Conservation (phyloP, 2,888 invertebrate species). For the Pollenia labialis region DNA sequence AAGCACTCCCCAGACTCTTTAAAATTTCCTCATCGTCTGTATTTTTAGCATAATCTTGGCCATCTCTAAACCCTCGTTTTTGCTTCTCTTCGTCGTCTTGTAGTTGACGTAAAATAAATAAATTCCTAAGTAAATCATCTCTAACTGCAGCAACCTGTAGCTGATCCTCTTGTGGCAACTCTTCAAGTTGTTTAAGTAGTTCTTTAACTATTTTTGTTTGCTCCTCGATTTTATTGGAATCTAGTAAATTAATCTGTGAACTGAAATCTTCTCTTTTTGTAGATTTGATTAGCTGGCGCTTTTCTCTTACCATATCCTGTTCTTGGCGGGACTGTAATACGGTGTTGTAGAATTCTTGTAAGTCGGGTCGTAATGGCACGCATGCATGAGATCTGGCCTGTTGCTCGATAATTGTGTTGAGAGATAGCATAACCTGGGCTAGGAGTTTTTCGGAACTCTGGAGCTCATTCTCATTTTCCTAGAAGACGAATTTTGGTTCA, state of each 20-base stretch:
- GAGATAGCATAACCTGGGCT: slow-evolving; percentile 78
- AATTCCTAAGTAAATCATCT: slow-evolving; percentile 78
- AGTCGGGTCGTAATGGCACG: slow-evolving; percentile 79
- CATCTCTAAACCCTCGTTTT: not conserved
- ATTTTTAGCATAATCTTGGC: slow-evolving; percentile 67
- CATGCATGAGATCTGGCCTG: slow-evolving; percentile 80
- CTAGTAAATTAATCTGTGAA: slow-evolving; percentile 74
- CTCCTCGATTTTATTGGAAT: slow-evolving; percentile 76
- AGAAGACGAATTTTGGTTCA: not conserved
- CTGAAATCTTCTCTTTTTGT: slow-evolving; percentile 66
- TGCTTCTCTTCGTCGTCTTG: slow-evolving; percentile 61
- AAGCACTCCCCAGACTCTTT: slow-evolving; percentile 69
- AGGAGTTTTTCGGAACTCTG: slow-evolving; percentile 79
- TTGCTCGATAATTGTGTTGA: slow-evolving; percentile 81
- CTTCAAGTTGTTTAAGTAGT: slow-evolving; percentile 80
- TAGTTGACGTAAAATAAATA: slow-evolving; percentile 70
- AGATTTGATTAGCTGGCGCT: slow-evolving; percentile 74
- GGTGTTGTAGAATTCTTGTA: slow-evolving; percentile 80
- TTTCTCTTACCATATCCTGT: slow-evolving; percentile 77
- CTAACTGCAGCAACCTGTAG: slow-evolving; percentile 71
- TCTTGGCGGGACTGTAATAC: slow-evolving; percentile 77
- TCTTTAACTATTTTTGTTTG: slow-evolving; percentile 81
- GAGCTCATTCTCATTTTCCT: slow-evolving; percentile 74
- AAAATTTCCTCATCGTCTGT: slow-evolving; percentile 53
- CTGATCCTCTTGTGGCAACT: slow-evolving; percentile 79